Evolutionary conservation across 2,113 vertebrate species (phyloP).

Genomic region (Heliornis fulica): DNA sequence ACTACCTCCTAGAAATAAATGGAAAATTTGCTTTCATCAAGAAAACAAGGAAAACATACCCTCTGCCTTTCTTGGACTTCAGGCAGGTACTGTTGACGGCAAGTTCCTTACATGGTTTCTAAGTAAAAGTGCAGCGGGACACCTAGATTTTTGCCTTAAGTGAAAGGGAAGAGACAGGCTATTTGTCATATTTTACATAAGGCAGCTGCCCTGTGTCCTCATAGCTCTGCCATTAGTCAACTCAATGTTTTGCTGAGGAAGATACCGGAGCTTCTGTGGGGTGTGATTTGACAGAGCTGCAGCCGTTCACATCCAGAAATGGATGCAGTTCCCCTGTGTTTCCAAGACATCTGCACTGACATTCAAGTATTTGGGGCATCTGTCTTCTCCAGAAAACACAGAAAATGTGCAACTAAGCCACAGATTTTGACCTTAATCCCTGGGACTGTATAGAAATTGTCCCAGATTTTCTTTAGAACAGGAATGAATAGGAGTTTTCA

Average conservation of each 20-base stretch:
- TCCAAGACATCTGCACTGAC: not conserved
- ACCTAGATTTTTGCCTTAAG: not conserved
- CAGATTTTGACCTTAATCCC: not conserved
- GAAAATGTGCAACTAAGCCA: not conserved
- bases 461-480: not conserved
- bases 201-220: not conserved
- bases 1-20: not conserved
- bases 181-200: not conserved
- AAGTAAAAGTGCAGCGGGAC: not conserved
- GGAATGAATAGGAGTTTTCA: not conserved
- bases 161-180: not conserved
- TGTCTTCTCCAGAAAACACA: not conserved
- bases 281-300: accelerated
- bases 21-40: not conserved
- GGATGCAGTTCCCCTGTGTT: not conserved
- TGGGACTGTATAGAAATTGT: not conserved
- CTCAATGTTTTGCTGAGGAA: not conserved
- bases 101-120: not conserved
- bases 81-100: not conserved
- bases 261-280: not conserved
- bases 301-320: not conserved
- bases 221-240: not conserved
- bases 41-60: not conserved
- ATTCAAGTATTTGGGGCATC: not conserved
- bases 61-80: not conserved